Evolutionary conservation across 2,888 invertebrate genomes (phyloP), one percentile per base, ranked within the genome.

Genomic region (Stegophylla sp.): DNA sequence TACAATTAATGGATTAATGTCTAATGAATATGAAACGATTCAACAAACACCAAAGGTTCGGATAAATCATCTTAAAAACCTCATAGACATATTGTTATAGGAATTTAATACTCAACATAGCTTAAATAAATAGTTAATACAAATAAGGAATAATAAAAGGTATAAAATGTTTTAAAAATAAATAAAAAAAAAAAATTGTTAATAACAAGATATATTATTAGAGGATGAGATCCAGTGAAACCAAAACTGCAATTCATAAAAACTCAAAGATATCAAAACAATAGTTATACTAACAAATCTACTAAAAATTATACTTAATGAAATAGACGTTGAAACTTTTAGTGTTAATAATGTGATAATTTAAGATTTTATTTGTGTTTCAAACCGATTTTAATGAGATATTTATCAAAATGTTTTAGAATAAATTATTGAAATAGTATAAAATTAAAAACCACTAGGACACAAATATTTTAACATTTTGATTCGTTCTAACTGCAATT

Each of bases 211-310:
- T 17, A 72, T 23, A 20, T n/a, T 41, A 66, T 67, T 69, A 77
- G 45, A 67, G 56, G 43, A 77, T 77, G 77, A 77, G 77, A 77
- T 77, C 77, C 59, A 59, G 67, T 56, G 43, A 45, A 74, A 69
- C 64, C 26, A 64, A 53, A 64, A 67, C 45, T 48, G 67, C 3
- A 59, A 56, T 20, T 56, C 20, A 20, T 23, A 9, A 45, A n/a
- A n/a, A n/a, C n/a, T n/a, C n/a, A n/a, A n/a, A 45, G 45, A 2
- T 45, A 9, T 45, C 45, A 45, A 10, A 45, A 9, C 10, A 45
- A 56, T 9, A 56, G 1, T 56, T 56, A 12, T 56, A 17, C 1
- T 26, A 26, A 59, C 17, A 12, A 23, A 4, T 12, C 1, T 7
- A 56, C 12, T 56, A 23, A 56, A 51, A 17, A 51, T 13, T 59